Evolutionary conservation across 2,113 vertebrate genomes (phyloP).

Genomic region (Notechis scutatus): DNA sequence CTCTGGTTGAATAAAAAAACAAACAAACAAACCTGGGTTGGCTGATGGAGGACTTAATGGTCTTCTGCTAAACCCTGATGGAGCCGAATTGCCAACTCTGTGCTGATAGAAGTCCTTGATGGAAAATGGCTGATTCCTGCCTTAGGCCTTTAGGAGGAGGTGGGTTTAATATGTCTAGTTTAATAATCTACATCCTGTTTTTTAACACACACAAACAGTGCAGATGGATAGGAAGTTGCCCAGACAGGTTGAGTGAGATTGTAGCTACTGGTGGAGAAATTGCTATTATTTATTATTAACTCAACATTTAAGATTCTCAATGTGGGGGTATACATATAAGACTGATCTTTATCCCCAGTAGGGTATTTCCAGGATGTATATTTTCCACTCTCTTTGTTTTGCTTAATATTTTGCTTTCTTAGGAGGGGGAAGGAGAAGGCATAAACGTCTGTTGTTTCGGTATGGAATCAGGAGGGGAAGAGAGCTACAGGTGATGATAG

Average conservation of each 20-base stretch:
- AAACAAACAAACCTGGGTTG: no score
- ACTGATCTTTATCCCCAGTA: neutral
- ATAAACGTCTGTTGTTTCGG: constrained; percentile 44
- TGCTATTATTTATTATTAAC: neutral
- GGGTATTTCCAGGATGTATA: neutral
- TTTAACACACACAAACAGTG: constrained; percentile 1
- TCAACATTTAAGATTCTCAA: neutral
- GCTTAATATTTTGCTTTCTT: neutral
- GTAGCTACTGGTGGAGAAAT: neutral
- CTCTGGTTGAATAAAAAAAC: neutral
- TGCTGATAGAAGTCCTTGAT: neutral
- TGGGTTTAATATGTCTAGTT: neutral
- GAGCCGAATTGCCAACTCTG: neutral
- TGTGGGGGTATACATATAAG: neutral
- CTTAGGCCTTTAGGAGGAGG: neutral
- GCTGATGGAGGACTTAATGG: neutral
- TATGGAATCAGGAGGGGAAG: neutral
- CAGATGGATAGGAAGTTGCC: constrained; percentile 6
- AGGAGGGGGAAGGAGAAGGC: neutral
- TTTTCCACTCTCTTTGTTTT: neutral
- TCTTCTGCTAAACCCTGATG: neutral
- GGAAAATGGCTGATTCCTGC: neutral
- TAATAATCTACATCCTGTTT: constrained; percentile 9
- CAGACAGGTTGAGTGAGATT: neutral
- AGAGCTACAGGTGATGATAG: constrained; percentile 50